Evolutionary conservation across 2,113 vertebrate species (phyloP), one percentile per base, ranked within the genome.

Genomic region (Tupaia tana): DNA sequence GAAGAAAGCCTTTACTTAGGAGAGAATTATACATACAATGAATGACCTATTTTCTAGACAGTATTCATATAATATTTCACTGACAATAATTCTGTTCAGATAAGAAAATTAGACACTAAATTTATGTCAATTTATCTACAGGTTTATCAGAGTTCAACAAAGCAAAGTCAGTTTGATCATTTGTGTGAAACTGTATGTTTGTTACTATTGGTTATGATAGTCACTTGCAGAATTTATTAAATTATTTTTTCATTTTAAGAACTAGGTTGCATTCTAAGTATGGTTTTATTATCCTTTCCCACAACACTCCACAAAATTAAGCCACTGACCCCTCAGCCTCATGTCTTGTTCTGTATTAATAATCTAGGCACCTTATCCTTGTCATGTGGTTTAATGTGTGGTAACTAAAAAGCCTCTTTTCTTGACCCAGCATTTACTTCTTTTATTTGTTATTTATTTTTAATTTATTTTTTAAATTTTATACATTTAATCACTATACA

Each of bases 31-130:
- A n/a, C 12, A 34, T 80, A 77, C 9, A 64, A 24, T 89, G 61
- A 34, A 22, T 78, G 80, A 75, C 56, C 12, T 27, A 34, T 27
- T 64, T 93, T 70, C 59, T 58, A 27, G 31, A 31, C 83, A 86
- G 66, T 87, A 64, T 52, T 74, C 74, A 52, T 75, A 0, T 71
- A 63, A 9, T 56, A 86, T 79, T 91, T 83, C 61, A 71, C 71
- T 83, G 56, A 86, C 18, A 91, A 15, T 54, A 34, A 80, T 70
- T 90, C 29, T 14, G 64, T 67, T 67, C 54, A 67, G 58, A 31
- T 52, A 78, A 87, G 79, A 70, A 89, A 86, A 90, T 69, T 73
- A 86, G 63, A 52, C 92, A 86, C 24, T 94, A 89, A 77, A 67
- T 80, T n/a, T 74, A 34, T 94, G 24, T 64, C 7, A 54, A 74